Base-by-base conservation (phyloP, 1,140 invertebrate species). In the Liolophura sinensis region DNA sequence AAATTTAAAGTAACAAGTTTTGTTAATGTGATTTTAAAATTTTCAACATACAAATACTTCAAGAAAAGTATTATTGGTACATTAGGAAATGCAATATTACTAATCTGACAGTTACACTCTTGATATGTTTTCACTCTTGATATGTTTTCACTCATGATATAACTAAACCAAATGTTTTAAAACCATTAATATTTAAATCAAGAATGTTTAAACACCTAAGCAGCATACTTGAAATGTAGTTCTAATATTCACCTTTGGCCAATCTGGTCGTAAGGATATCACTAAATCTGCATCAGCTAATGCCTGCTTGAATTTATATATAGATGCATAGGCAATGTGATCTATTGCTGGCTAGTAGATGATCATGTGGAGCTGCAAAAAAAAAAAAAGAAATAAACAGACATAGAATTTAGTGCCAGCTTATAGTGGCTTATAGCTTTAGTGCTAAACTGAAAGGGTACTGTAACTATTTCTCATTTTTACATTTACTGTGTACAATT, bases 251-350 rank as follows among this genome's bases (percentile, higher is more conserved):
- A 91, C 91, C 86, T 92, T 92, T 65, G 89, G 87, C 88, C 91
- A 93, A 65, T 90, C 88, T 47, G 91, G 91, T 66, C 89, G 86
- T 48, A 90, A 78, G 72, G 87, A 86, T 54, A 91, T 85, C 15
- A 90, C 89, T 68, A 86, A 85, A 73, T 91, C 89, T 66, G 91
- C 90, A 82, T 92, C 91, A 27, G 85, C 84, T 50, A 93, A 83
- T 52, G 91, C 90, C 67, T 90, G 90, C 74, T 89, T 87, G 64
- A 86, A 88, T 75, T 88, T 85, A 62, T 88, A 89, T 57, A 91
- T 79, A 64, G 88, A 85, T 48, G 88, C 85, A 61, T 89, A 86
- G 49, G 89, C 89, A 76, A n/a, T 91, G 88, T 18, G 90, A 89
- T 70, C 91, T 87, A 77, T 91, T 89, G 68, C 89, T 89, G 51